Base-by-base conservation (phyloP, 2,888 invertebrate genomes). In the Beris morrisii region DNA sequence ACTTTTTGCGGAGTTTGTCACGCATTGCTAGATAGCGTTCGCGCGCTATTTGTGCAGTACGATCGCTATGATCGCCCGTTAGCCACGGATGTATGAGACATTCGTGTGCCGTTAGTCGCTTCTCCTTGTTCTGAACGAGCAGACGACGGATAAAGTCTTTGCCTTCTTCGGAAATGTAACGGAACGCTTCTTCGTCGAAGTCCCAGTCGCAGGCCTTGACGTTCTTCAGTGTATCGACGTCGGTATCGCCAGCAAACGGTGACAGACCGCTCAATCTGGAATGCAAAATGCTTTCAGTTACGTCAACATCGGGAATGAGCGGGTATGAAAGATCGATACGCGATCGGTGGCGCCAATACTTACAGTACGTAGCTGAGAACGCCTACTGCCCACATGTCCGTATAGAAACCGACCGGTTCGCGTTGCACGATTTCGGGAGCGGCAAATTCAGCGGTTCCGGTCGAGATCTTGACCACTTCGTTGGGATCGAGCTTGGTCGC, bases 361-460 rank as follows among this genome's bases (percentile, higher is more conserved):
- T 83, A 95, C 91, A 99, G 84, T 48, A 99, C 97, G 78, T 99
- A 99, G 13, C 94, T 90, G n/a, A 99, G 85, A 2, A 99, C 99
- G 75, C 99, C 99, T 43, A 97, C 92, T 44, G 98, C 97, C 99
- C 99, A 99, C 99, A 99, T 99, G 79, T 99, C 99, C 0, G 99
- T 99, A 83, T 98, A 99, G 85, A 99, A 99, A 65, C 99, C 99
- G 69, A 99, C 98, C 0, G 98, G 95, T 80, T 99, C 97, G 13
- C 97, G 87, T 76, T 98, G 97, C 0, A 97, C 98, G 70, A 99
- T 97, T 85, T 99, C 99, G 0, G 99, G 99, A 50, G 99, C 97
- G 2, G 99, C 99, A 82, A 99, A 99, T 82, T 99, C 99, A 0
- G 99, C 98, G 0, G 99, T 99, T 67, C 98, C 98, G 0, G 98